Conservation (phyloP, 2,888 invertebrate species). For the Gasteruption jaculator region DNA sequence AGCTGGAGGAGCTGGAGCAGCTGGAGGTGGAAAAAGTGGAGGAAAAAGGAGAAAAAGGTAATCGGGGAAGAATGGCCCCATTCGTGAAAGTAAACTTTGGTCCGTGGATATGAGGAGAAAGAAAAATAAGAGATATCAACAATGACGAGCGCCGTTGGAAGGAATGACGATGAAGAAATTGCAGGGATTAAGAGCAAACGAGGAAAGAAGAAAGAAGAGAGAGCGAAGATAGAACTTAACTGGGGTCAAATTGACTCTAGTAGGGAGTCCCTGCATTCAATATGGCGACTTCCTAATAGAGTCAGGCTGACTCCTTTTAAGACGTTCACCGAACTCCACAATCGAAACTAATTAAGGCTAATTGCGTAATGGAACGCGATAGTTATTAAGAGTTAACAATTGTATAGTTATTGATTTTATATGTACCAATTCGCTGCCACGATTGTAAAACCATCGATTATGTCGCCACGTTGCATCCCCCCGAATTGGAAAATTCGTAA, state of each 20-base stretch:
- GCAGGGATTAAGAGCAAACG: slow-evolving; percentile 5
- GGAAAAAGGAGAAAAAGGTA: neutral
- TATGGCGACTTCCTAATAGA: slow-evolving; percentile 93
- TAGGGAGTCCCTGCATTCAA: slow-evolving; percentile 87
- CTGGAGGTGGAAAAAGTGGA: slow-evolving; percentile 11
- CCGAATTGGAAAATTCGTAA: too few species aligned
- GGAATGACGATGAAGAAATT: slow-evolving; percentile 13
- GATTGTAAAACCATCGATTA: too few species aligned
- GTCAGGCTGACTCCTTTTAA: slow-evolving; percentile 93
- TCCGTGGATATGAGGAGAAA: slow-evolving; percentile 11
- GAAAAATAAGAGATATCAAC: too few species aligned
- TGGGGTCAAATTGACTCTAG: slow-evolving; percentile 97
- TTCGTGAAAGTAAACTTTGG: too few species aligned
- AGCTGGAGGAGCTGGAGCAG: slow-evolving; percentile 7
- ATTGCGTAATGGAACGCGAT: too few species aligned
- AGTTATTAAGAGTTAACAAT: too few species aligned
- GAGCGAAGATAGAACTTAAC: slow-evolving; percentile 62
- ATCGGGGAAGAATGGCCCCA: too few species aligned
- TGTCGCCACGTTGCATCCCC: too few species aligned
- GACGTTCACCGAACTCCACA: slow-evolving; percentile 55
- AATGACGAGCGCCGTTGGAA: too few species aligned
- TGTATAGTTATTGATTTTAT: too few species aligned
- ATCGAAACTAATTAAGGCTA: slow-evolving; percentile 20
- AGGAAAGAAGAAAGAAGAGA: slow-evolving; percentile 31
- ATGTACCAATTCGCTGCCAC: too few species aligned